Conservation (phyloP, 1,140 invertebrate genomes). For the Pseudomyrmex gracilis region DNA sequence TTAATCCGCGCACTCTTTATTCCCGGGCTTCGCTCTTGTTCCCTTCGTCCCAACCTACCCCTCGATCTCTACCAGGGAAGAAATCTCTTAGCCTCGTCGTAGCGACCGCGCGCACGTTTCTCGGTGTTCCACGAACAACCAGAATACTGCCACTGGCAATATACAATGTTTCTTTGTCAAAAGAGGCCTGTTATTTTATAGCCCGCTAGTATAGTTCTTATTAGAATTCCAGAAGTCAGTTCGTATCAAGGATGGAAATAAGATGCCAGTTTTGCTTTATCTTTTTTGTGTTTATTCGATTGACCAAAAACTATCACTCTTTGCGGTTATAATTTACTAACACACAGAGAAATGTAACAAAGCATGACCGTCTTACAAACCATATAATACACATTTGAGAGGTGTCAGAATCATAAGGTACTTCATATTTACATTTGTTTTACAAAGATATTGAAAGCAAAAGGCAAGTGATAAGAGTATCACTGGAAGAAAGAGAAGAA, state of each 20-base stretch:
- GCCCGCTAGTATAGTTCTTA: slow-evolving; percentile 73
- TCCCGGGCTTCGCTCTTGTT: slow-evolving; percentile 73
- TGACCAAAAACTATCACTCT: not conserved
- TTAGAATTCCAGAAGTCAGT: slow-evolving; percentile 76
- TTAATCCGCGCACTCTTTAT: slow-evolving; percentile 85
- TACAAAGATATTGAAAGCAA: not conserved
- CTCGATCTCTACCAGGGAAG: slow-evolving; percentile 69
- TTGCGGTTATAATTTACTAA: not conserved
- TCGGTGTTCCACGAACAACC: slow-evolving; percentile 72
- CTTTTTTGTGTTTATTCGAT: slow-evolving; percentile 11
- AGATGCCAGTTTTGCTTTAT: slow-evolving; percentile 40
- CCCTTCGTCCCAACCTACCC: slow-evolving; percentile 49
- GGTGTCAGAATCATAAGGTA: no score
- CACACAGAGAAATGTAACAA: no score
- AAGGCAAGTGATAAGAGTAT: not conserved
- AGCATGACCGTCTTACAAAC: no score
- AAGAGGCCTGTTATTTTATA: slow-evolving; percentile 77
- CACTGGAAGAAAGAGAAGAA: not conserved
- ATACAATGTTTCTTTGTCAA: slow-evolving; percentile 79
- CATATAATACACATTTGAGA: no score
- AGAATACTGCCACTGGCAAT: slow-evolving; percentile 79
- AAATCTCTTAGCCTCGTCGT: slow-evolving; percentile 75
- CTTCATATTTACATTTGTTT: not conserved
- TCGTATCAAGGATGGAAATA: slow-evolving; percentile 64
- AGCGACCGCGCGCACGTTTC: slow-evolving; percentile 62